Base-by-base conservation (phyloP, 1,140 invertebrate species). In the Saxidomus purpurata region DNA sequence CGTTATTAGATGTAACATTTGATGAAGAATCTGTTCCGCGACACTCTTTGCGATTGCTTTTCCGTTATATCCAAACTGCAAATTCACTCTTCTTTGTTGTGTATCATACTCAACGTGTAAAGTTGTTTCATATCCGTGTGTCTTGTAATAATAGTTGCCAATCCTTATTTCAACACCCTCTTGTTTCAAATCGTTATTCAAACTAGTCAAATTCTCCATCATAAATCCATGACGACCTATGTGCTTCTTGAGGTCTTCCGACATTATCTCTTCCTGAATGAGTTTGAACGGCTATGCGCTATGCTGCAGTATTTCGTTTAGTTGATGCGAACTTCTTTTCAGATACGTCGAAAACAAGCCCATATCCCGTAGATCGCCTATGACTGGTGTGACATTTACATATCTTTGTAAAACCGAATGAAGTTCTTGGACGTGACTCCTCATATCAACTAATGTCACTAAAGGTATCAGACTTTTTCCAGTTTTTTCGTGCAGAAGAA, bases 21-120 rank as follows among this genome's bases (percentile, higher is more conserved):
- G 59, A 15, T 28, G 3, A 63, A 63, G 59, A 6, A 63, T 4
- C 6, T 63, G 1, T 28, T 28, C 9, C n/a, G 59, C 59, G 4
- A 28, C 15, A 6, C 59, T 63, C 15, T 63, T 28, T 28, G 59
- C 25, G 4, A 63, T 28, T 28, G 59, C 59, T 28, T 63, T 63
- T 28, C 59, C 59, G 25, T 71, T 71, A n/a, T 71, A 71, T 38
- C 67, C 67, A 71, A 71, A 71, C 31, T 71, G 11, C 25, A 71
- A n/a, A 36, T 4, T 71, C 3, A 71, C 22, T n/a, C 8, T 11
- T 6, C 19, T 1, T 40, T 36, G 34, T 71, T 40, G 11, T 38
- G 34, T 71, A 17, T 71, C 67, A 40, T 71, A 71, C 6, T 19
- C 38, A 19, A 71, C 34, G 17, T 71, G 67, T n/a, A 71, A 71